phyloP scores from a whole-genome alignment of 2,888 invertebrate genomes.

The Unio delphinus region DNA sequence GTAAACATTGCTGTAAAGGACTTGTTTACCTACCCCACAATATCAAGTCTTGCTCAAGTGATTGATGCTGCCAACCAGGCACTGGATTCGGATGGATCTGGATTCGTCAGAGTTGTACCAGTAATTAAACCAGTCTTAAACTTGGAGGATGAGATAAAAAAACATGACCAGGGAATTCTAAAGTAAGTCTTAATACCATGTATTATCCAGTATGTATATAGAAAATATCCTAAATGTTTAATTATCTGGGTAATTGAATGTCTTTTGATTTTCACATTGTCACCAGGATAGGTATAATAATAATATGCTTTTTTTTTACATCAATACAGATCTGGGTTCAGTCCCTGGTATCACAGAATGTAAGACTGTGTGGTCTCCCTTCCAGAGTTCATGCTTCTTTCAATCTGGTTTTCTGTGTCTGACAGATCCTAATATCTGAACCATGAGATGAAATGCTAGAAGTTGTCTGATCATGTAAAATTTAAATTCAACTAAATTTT shows the following conservation, averaged over 20 bases:
- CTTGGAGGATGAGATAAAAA: constrained; percentile 66
- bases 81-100: constrained; percentile 8
- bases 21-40: constrained; percentile 68
- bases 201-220: too few species aligned
- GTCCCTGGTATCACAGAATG: neutral
- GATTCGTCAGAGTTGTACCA: neutral
- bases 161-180: constrained; percentile 63
- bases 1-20: constrained; percentile 67
- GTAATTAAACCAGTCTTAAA: constrained; percentile 47
- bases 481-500: neutral
- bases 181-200: constrained; percentile 44
- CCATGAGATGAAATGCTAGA: neutral
- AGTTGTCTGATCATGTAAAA: neutral
- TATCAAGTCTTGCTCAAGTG: constrained; percentile 63
- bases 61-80: constrained; percentile 53
- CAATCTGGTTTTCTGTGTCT: too few species aligned
- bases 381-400: too few species aligned
- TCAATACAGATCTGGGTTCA: neutral
- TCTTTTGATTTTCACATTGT: too few species aligned
- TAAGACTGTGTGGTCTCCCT: too few species aligned
- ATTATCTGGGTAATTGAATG: too few species aligned
- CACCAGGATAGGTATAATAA: too few species aligned
- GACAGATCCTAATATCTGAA: too few species aligned
- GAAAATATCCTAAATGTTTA: too few species aligned
- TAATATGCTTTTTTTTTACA: neutral